Evolutionary conservation across 2,797 vertebrate species (phyloP), one percentile per base, ranked within the genome.

Genomic region (Anabas testudineus): DNA sequence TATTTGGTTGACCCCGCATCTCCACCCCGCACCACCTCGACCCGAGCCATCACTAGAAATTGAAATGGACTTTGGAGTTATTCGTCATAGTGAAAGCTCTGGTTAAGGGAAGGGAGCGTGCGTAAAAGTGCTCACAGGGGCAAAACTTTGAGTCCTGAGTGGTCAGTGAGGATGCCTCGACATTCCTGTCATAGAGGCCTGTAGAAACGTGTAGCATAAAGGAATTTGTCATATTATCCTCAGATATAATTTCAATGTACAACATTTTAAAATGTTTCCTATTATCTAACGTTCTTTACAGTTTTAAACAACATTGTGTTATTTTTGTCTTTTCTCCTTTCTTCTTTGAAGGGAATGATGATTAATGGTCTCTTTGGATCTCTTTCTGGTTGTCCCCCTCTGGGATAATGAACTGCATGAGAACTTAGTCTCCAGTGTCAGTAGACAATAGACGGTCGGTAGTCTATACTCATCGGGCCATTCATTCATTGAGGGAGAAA

Each of bases 331-430:
- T 41, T 59, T 76, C 74, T 76, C 54, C 73, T 59, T 55, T 51
- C 49, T 57, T 51, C 61, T 81, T 64, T 85, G 87, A 91, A 91
- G 84, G 88, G 67, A 88, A 91, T 91, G 88, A 86, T 92, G 90
- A 92, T 92, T 91, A 90, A 93, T 92, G 86, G 78, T 79, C 86
- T 87, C 85, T 84, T 90, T 87, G 90, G 90, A 87, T 90, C 84
- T 61, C 83, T 89, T 86, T 89, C 90, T 85, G 46, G 65, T 86
- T 71, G 84, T 90, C 87, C 85, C 83, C 83, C 81, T 85, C 72
- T 67, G 82, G 85, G 71, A 91, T 91, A 93, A 93, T 92, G 91
- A 92, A 93, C 89, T 92, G 90, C 90, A 92, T 91, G 90, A 90
- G 90, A 92, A 91, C 89, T 90, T 83, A 82, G 86, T 89, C 89